Percentiles rank a stretch among this genome's conserved stretches.
These are phyloP conservation scores for Phocoena sinus DNA, from an alignment of 2,113 vertebrate genomes.

Conservation along the genomic window DNA sequence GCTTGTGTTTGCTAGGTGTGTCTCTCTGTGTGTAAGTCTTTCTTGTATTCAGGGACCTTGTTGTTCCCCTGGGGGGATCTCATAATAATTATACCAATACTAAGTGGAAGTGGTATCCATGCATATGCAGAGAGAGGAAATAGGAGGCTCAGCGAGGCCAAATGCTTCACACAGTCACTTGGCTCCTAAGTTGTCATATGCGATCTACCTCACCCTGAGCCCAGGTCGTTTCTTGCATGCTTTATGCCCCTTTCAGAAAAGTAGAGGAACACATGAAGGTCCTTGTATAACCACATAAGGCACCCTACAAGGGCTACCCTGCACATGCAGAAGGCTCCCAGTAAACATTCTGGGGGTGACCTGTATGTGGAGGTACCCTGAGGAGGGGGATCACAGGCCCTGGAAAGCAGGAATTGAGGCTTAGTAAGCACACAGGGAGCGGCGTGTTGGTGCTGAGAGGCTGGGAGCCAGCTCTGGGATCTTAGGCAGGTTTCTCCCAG, in stretches of 20 bases:
- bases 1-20: not conserved
- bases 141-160: not conserved
- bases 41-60: not conserved
- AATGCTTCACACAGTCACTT: not conserved
- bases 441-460: fast-evolving
- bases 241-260: not conserved
- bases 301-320: not conserved
- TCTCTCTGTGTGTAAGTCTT: not conserved
- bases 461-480: not conserved
- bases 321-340: not conserved
- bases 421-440: fast-evolving
- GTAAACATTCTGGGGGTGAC: not conserved
- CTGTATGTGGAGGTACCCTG: fast-evolving
- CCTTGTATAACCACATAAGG: not conserved
- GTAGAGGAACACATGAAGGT: not conserved
- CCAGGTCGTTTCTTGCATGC: not conserved
- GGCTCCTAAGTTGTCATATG: not conserved
- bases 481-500: not conserved
- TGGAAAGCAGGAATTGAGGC: not conserved
- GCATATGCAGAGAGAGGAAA: not conserved
- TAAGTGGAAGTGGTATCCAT: not conserved
- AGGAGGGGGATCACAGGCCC: not conserved
- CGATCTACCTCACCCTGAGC: not conserved
- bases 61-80: not conserved
- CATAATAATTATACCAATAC: not conserved